Percentiles rank a stretch among this genome's conserved stretches.
These are phyloP conservation scores for Rhynchonycteris naso DNA, from an alignment of 2,797 vertebrate species.

Conservation along the genomic window DNA sequence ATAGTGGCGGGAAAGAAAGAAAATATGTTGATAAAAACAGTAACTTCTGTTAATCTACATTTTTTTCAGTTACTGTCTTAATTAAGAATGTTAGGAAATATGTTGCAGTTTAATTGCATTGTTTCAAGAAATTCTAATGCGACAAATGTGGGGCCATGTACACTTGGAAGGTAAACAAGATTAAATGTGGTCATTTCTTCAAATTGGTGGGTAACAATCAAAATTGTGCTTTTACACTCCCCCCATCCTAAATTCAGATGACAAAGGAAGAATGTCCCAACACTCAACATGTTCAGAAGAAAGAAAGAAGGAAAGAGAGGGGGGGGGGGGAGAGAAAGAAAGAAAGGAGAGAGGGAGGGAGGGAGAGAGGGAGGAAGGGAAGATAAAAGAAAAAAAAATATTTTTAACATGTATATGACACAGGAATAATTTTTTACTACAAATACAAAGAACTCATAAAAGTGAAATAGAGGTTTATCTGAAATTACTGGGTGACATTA, in stretches of 20 bases:
- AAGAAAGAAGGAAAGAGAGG: no score
- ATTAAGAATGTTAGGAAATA: conserved; percentile 84
- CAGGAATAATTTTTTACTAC: neutral
- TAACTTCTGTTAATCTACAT: conserved; percentile 86
- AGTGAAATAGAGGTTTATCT: neutral
- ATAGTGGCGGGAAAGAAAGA: conserved; percentile 66
- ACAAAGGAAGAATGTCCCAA: conserved; percentile 21
- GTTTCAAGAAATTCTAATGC: conserved; percentile 81
- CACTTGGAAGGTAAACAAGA: conserved; percentile 45
- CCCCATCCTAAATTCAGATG: neutral
- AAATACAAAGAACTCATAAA: conserved; percentile 27
- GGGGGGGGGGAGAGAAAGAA: no score
- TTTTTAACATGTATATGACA: neutral
- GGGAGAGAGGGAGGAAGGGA: neutral
- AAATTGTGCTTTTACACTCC: neutral
- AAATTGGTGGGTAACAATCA: neutral
- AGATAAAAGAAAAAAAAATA: neutral
- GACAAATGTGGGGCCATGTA: conserved; percentile 49
- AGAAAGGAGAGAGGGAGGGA: no score
- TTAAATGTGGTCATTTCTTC: conserved; percentile 44
- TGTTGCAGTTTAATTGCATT: conserved; percentile 85
- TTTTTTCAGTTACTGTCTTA: conserved; percentile 85
- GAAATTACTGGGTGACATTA: conserved; percentile 6
- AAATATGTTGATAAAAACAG: conserved; percentile 86
- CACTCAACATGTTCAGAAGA: neutral